Evolutionary conservation across 2,113 vertebrate species (phyloP), one percentile per base, ranked within the genome.

Genomic region (Mustela lutreola): DNA sequence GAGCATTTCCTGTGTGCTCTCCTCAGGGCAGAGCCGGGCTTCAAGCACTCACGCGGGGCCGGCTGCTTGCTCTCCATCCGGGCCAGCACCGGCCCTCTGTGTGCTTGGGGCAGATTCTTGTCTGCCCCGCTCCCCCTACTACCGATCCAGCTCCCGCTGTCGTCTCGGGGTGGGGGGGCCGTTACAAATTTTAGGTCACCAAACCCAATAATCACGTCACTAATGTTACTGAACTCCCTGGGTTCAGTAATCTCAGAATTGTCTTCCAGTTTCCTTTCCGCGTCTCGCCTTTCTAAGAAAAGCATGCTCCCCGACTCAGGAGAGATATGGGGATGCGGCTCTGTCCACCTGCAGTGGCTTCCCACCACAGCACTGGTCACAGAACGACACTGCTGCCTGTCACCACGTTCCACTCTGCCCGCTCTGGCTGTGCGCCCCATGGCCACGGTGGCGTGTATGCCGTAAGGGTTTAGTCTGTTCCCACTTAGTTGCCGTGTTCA

Each of bases 351-450:
- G 24, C 2, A 36, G 16, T 4, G 33, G 24, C 26, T 76, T 33
- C 28, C 7, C 26, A 4, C 73, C 28, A 19, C 0, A 21, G 31
- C 53, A 1, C 9, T 12, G 18, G 22, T 1, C 2, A 6, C 1
- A 0, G 0, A 1, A 60, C 0, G 11, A 31, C 10, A 16, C 33
- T 21, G 2, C 11, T 11, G 11, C 12, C 53, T 45, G 0, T 18
- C 4, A 16, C 26, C 42, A 6, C 4, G 11, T 33, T 75, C 28
- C 63, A 28, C 11, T n/a, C n/a, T 14, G 1, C 1, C 15, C 11
- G 36, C 14, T 8, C 8, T 0, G 4, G 9, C 14, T 2, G 14
- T 4, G 42, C 1, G 24, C 26, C 73, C 26, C 42, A 45, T 0
- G 6, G 73, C 42, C 16, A 14, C 7, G 39, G 28, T 19, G 9